These are phyloP conservation scores for Nineta flava DNA, from an alignment of 2,888 invertebrate species.

Conservation along the genomic window DNA sequence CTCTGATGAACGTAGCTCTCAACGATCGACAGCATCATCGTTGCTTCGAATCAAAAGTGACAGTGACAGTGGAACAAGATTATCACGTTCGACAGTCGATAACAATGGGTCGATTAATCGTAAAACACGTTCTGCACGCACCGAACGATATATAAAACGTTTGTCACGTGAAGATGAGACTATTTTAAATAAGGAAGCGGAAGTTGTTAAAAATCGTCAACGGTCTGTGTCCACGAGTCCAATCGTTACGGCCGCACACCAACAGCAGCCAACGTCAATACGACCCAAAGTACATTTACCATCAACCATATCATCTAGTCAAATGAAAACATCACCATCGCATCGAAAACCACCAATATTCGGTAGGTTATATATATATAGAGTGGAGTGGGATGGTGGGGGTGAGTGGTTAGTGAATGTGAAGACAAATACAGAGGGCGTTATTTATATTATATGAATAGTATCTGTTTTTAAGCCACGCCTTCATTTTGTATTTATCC, in stretches of 20 bases:
- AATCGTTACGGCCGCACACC: constrained; percentile 9
- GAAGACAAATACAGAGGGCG: too few species aligned
- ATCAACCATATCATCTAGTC: background rate
- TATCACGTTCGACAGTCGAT: constrained; percentile 28
- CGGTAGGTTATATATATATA: too few species aligned
- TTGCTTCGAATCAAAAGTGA: constrained; percentile 52
- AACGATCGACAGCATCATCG: constrained; percentile 48
- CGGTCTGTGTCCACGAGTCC: constrained; percentile 21
- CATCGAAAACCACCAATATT: constrained; percentile 1
- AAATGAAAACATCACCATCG: background rate
- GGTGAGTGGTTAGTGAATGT: too few species aligned
- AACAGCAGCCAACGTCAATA: too few species aligned
- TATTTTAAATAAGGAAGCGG: constrained; percentile 36
- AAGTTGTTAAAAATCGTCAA: constrained; percentile 13
- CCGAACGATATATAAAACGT: constrained; percentile 64
- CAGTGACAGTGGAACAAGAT: constrained; percentile 40
- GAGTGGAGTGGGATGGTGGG: too few species aligned
- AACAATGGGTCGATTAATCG: constrained; percentile 42
- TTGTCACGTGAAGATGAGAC: constrained; percentile 54
- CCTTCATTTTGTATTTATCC: too few species aligned
- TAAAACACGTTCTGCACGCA: constrained; percentile 55
- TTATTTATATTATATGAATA: too few species aligned
- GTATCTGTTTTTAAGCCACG: too few species aligned
- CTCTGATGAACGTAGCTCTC: constrained; percentile 50
- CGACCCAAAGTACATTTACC: background rate